Conservation (phyloP, 1,140 invertebrate genomes). For the Procambarus clarkii region DNA sequence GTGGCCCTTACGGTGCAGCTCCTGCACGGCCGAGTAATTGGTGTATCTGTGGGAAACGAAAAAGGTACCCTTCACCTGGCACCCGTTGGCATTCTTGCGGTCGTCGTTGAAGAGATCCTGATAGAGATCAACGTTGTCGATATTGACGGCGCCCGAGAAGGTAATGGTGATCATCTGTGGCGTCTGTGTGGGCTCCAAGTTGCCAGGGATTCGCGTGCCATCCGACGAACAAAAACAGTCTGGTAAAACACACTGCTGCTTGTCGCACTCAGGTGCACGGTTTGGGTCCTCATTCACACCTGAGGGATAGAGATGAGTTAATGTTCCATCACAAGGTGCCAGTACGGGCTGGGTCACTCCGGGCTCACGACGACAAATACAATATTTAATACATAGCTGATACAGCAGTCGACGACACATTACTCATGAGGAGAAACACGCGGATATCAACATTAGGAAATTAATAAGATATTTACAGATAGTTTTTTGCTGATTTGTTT, state of each 20-base stretch:
- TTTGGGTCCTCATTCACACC: conserved; percentile 92
- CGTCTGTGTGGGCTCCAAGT: conserved; percentile 78
- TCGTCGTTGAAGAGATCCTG: conserved; percentile 92
- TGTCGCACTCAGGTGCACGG: conserved; percentile 91
- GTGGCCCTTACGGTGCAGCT: conserved; percentile 92
- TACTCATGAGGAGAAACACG: too few relatives aligned
- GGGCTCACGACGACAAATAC: too few relatives aligned
- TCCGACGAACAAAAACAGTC: conserved; percentile 96
- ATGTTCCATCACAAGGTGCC: neutral
- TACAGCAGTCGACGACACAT: too few relatives aligned
- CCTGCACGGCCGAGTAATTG: conserved; percentile 94
- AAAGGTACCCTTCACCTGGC: conserved; percentile 88
- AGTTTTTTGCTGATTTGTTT: too few relatives aligned
- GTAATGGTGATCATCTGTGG: conserved; percentile 96
- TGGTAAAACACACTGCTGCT: conserved; percentile 89
- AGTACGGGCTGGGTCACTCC: neutral
- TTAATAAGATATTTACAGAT: too few relatives aligned
- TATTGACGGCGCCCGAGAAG: conserved; percentile 95
- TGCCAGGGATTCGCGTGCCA: conserved; percentile 81
- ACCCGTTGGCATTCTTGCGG: conserved; percentile 93
- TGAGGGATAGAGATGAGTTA: conserved; percentile 74
- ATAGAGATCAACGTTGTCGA: conserved; percentile 94
- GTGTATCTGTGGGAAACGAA: conserved; percentile 97
- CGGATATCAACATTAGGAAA: too few relatives aligned
- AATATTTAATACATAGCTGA: too few relatives aligned